Evolutionary conservation across 2,113 vertebrate species (phyloP).

Genomic region (Pangasianodon gigas): DNA sequence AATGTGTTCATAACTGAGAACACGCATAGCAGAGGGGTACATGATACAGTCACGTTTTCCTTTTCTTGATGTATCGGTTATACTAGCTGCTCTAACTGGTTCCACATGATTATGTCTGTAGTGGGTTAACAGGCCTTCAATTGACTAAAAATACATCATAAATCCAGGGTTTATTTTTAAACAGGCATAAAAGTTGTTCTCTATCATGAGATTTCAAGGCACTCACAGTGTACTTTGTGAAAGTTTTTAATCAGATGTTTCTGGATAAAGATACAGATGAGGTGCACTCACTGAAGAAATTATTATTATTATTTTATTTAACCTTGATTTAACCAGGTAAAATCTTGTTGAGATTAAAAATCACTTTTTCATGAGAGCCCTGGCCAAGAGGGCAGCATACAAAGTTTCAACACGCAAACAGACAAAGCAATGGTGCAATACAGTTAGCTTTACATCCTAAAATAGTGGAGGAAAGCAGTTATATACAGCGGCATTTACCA

Average conservation of each 20-base stretch:
- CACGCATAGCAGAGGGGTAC: neutral
- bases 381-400: neutral
- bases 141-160: slow-evolving; percentile 4
- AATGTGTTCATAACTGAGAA: neutral
- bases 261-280: neutral
- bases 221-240: neutral
- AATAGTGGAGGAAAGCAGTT: neutral
- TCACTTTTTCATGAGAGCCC: neutral
- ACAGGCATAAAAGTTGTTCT: neutral
- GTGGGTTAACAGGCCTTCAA: neutral
- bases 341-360: neutral
- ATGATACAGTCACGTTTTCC: neutral
- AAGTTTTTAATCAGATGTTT: neutral
- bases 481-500: neutral
- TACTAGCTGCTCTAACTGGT: neutral
- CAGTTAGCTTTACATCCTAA: neutral
- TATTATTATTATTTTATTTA: neutral
- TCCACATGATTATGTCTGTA: neutral
- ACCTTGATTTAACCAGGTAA: neutral
- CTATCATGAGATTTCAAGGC: neutral
- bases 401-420: neutral
- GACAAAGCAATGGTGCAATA: neutral
- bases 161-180: slow-evolving; percentile 2
- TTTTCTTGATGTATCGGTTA: neutral
- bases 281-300: neutral